Evolutionary conservation across 2,113 vertebrate species (phyloP), one percentile per base, ranked within the genome.

Genomic region (Coracopsis vasa): DNA sequence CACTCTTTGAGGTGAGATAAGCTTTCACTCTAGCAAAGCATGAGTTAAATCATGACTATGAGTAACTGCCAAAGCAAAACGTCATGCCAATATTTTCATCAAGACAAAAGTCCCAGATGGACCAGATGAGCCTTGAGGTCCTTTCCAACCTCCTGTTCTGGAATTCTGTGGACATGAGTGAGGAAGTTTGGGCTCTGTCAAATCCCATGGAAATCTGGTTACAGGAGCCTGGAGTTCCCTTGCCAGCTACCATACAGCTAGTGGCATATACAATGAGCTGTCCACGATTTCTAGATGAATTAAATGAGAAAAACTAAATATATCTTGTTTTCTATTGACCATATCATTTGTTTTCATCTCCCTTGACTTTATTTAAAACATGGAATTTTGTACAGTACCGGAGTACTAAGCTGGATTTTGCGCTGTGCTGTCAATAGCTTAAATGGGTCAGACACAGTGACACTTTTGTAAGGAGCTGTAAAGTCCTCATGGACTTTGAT

Each of bases 81-180:
- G 14, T 4, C 0, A 0, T 3, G 7, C 31, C 5, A 20, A 0
- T 65, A 7, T 27, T 53, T 75, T 62, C 48, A 31, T 65, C 58
- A 11, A 54, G 29, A 48, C 13, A 60, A 4, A 65, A 61, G 28
- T 20, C 45, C 23, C 13, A 24, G 16, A 42, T 47, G 56, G 56
- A 35, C 56, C 21, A 10, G 33, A 35, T 58, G 21, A 58, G 23
- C 33, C 33, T 35, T 35, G 33, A 58, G 56, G 56, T 24, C 56
- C 33, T n/a, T 58, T 35, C 56, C 33, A 58, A 5, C 56, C 33
- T 35, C 33, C 33, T 58, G 21, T 10, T 35, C 33, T 24, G 33
- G 20, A 33, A 35, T 58, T 58, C 56, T 58, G 6, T 58, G 33
- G 72, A 9, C 41, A 17, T 15, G 24, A 27, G 15, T 62, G 14